Base-by-base conservation (phyloP, 1,140 invertebrate species). In the Glossosoma conforme region DNA sequence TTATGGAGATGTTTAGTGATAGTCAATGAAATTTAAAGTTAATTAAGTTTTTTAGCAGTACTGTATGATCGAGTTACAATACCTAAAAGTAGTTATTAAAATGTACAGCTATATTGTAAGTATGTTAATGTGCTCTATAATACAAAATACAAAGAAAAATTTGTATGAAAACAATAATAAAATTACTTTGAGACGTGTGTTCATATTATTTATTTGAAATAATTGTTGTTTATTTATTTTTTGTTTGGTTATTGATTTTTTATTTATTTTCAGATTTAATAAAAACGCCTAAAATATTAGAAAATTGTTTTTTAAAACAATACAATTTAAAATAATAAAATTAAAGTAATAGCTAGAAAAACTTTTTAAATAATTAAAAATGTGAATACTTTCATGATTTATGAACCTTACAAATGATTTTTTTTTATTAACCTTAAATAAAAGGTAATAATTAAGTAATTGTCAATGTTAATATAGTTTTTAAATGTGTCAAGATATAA, bases 151-250 rank as follows among this genome's bases (percentile, higher is more conserved):
- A 58, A 54, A 58, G 47, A 54, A 53, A 54, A 43, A 58, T 58
- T 58, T 58, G 56, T 58, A 58, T 54, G 56, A 58, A n/a, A 58
- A 58, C 56, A 54, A 52, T 58, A 58, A 58, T 58, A 58, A 58
- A 58, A 58, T 44, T 54, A 54, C 46, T 54, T 57, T 58, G 45
- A 58, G 56, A 58, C 56, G 56, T 58, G 51, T 46, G 46, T 58
- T 35, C 24, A 32, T 44, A 54, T 50, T 50, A 43, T 50, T 50
- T 19, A 43, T 50, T 49, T 49, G 4, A 35, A 35, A 8, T 40
- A 35, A 5, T 8, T 6, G 8, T 35, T 14, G 14, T 10, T 35
- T 14, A 10, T 35, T 35, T 9, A 10, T 35, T 35, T 41, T 2
- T 41, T 41, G 11, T 21, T 19, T 41, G 9, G 18, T 41, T 54